Percentiles rank a stretch among this genome's conserved stretches.
Conservation (phyloP, 2,113 vertebrate species). For the Corydoras sp. region DNA sequence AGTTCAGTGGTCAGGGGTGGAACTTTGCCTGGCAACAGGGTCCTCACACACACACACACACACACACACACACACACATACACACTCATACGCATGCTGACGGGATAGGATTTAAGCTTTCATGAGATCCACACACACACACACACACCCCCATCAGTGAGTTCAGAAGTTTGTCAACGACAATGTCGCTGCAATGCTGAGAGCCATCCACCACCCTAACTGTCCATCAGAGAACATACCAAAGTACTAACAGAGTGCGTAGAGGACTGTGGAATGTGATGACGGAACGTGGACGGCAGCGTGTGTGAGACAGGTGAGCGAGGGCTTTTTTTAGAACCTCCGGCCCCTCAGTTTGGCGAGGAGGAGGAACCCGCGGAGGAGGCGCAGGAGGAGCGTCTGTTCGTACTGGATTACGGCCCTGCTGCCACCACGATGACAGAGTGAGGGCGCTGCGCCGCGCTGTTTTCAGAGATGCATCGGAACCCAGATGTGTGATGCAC, state of each 20-base stretch:
- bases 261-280: background rate
- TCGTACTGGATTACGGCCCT: background rate
- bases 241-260: too few species aligned
- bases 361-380: background rate
- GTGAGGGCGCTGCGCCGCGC: too few species aligned
- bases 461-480: too few species aligned
- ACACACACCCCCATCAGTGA: background rate
- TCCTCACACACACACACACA: conserved; percentile 50
- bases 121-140: conserved; percentile 31
- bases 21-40: conserved; percentile 72
- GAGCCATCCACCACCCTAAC: too few species aligned
- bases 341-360: background rate
- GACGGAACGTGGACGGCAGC: background rate
- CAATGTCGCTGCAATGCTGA: too few species aligned
- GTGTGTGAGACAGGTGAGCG: conserved; percentile 9
- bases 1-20: conserved; percentile 64
- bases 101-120: conserved; percentile 35
- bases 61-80: conserved; percentile 15
- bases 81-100: conserved; percentile 29
- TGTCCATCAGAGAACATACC: too few species aligned
- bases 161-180: too few species aligned
- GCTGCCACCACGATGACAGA: background rate
- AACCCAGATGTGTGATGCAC: background rate
- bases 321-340: conserved; percentile 35
- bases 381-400: background rate